Evolutionary conservation across 1,140 invertebrate genomes (phyloP).

Genomic region (Drosophila takahashii): DNA sequence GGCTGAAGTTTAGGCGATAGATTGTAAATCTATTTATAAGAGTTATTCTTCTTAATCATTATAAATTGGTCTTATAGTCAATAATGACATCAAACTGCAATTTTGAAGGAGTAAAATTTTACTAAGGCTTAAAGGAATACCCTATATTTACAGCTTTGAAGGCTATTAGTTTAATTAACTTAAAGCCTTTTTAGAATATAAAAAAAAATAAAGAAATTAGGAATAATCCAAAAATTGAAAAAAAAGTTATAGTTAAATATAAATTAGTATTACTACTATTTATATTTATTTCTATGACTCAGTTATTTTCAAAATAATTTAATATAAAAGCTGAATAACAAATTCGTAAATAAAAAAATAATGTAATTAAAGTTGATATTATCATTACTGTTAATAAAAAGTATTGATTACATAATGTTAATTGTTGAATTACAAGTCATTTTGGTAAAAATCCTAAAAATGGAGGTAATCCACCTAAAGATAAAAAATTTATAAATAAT

Average conservation of each 20-base stretch:
- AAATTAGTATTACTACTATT: constrained; percentile 58
- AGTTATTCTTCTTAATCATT: constrained; percentile 85
- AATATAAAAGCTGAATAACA: constrained; percentile 83
- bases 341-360: constrained; percentile 85
- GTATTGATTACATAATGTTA: constrained; percentile 83
- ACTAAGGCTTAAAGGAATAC: constrained; percentile 85
- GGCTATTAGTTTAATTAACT: constrained; percentile 87
- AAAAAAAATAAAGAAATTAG: constrained; percentile 79
- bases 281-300: constrained; percentile 43
- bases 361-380: constrained; percentile 85
- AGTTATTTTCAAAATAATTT: constrained; percentile 84
- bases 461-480: constrained; percentile 85
- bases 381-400: constrained; percentile 83
- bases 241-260: constrained; percentile 80
- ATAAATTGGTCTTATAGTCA: constrained; percentile 84
- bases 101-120: constrained; percentile 82
- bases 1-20: constrained; percentile 86
- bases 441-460: constrained; percentile 86
- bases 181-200: constrained; percentile 86
- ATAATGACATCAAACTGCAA: constrained; percentile 27
- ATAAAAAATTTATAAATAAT: constrained; percentile 85
- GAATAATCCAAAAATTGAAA: constrained; percentile 75
- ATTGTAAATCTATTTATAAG: constrained; percentile 87
- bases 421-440: constrained; percentile 85
- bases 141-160: constrained; percentile 87